A percentile compares a stretch with the other conserved stretches of the same genome.
phyloP scores from a whole-genome alignment of 2,113 vertebrate genomes.

The Thamnaconus septentrionalis region DNA sequence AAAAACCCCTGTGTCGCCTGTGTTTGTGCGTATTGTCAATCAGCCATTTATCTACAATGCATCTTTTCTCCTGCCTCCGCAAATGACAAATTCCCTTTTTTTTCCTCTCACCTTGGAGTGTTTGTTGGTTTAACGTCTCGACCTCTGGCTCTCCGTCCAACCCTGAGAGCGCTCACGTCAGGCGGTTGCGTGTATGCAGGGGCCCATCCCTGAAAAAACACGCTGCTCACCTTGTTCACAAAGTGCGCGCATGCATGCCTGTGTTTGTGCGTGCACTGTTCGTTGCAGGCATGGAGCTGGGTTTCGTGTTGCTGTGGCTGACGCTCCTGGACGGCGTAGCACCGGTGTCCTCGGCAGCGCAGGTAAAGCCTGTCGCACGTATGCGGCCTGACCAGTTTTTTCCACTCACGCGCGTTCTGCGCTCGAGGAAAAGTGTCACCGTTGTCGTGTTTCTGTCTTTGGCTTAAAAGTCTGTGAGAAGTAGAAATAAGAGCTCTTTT shows the following conservation, averaged over 20 bases:
- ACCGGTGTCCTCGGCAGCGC: constrained; percentile 36
- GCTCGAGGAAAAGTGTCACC: no score
- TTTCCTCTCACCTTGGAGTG: neutral
- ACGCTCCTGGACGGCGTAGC: constrained; percentile 28
- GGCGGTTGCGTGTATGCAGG: no score
- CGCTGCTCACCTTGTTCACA: neutral
- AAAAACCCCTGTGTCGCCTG: no score
- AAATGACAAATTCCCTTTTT: neutral
- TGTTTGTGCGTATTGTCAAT: neutral
- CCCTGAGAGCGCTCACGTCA: no score
- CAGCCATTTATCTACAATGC: neutral
- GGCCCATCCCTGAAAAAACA: no score
- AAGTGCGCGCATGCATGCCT: constrained; percentile 2
- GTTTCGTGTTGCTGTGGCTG: constrained; percentile 21
- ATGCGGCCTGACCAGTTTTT: no score
- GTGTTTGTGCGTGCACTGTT: neutral
- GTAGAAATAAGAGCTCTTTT: no score
- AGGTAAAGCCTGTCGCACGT: constrained; percentile 42
- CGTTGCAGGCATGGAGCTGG: constrained; percentile 77
- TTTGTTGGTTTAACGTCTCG: no score
- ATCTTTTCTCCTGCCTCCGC: neutral
- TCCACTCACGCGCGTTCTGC: no score
- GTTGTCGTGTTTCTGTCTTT: no score
- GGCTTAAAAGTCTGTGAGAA: no score
- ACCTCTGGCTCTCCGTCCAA: no score